A percentile compares a stretch with the other conserved stretches of the same genome.
Conservation (phyloP, 2,797 vertebrate genomes). For the Falco concolor region DNA sequence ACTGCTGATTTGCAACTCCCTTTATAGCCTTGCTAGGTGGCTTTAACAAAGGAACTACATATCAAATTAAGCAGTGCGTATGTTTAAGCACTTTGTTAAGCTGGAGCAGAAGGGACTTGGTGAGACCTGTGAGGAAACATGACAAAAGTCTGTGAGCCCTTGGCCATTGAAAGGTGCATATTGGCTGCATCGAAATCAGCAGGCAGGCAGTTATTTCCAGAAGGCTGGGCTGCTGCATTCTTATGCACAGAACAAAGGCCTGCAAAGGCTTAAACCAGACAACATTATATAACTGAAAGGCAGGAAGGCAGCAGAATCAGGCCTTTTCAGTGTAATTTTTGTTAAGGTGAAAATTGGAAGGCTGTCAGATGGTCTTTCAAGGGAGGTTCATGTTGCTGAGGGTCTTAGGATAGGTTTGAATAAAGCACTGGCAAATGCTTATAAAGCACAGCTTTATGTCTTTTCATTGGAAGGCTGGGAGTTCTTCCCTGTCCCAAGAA, state of each 20-base stretch:
- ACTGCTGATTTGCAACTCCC: constrained; percentile 26
- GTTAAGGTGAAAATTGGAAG: background rate
- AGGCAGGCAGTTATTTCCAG: background rate
- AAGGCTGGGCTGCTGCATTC: background rate
- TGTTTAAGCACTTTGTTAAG: background rate
- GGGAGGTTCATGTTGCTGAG: background rate
- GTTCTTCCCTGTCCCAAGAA: background rate
- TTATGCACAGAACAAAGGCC: background rate
- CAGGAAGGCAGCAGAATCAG: background rate
- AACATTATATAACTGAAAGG: background rate
- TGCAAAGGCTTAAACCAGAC: background rate
- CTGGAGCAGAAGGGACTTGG: background rate
- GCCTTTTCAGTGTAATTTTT: background rate
- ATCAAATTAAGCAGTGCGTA: background rate
- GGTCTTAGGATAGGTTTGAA: background rate
- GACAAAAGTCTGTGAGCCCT: background rate
- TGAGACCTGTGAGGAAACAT: background rate
- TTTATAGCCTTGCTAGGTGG: constrained; percentile 27
- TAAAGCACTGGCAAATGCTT: background rate
- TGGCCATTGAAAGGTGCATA: background rate
- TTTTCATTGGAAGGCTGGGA: background rate
- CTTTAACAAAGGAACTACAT: background rate
- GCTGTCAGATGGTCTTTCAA: background rate
- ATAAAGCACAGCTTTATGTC: background rate
- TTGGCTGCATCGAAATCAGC: background rate